These are phyloP conservation scores for Beris morrisii DNA, from an alignment of 2,888 invertebrate genomes.

Conservation along the genomic window DNA sequence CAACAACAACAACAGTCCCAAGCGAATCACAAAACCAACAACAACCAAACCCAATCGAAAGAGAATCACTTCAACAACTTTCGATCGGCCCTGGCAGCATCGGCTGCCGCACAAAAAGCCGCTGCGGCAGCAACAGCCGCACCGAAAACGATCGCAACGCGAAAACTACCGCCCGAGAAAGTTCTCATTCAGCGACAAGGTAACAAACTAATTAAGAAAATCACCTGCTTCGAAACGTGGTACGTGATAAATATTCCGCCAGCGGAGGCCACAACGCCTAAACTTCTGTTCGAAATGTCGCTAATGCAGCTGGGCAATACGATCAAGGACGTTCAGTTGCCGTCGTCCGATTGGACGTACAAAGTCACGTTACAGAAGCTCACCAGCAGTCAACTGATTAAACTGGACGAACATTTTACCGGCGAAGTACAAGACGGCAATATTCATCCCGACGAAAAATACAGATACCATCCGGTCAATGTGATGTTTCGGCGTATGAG, in stretches of 20 bases:
- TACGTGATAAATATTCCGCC: slow-evolving; percentile 52
- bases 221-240: slow-evolving; percentile 57
- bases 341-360: slow-evolving; percentile 50
- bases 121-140: background rate
- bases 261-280: slow-evolving; percentile 20
- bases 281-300: slow-evolving; percentile 47
- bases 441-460: slow-evolving; percentile 52
- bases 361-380: slow-evolving; percentile 53
- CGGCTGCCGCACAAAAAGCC: background rate
- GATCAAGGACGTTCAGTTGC: slow-evolving; percentile 47
- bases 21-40: background rate
- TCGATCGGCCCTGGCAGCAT: background rate
- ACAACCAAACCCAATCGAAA: slow-evolving; percentile 13
- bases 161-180: slow-evolving; percentile 49
- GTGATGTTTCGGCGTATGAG: slow-evolving; percentile 53
- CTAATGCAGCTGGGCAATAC: slow-evolving; percentile 52
- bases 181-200: slow-evolving; percentile 51
- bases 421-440: slow-evolving; percentile 51
- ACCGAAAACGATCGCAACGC: background rate
- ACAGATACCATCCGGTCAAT: slow-evolving; percentile 53
- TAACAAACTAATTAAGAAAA: slow-evolving; percentile 53
- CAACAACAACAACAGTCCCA: background rate
- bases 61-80: slow-evolving; percentile 25
- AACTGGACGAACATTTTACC: slow-evolving; percentile 47
- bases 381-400: slow-evolving; percentile 44